Conservation (phyloP, 2,113 vertebrate species). For the Rutilus rutilus region DNA sequence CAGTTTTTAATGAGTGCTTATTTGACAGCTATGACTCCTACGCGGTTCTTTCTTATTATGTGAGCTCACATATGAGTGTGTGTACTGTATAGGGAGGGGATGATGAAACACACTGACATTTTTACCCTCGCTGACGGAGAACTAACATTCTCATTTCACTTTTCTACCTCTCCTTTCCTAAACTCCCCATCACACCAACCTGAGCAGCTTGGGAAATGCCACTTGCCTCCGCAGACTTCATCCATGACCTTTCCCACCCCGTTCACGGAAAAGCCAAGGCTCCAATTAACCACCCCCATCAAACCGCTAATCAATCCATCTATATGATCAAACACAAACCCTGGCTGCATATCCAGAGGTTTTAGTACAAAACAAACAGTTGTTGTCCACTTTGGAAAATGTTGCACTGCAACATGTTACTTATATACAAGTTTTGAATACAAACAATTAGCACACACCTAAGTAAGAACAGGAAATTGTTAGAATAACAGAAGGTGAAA, state of each 20-base stretch:
- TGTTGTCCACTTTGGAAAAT: neutral
- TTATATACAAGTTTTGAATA: neutral
- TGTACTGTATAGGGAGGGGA: slow-evolving; percentile 3
- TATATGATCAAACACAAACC: slow-evolving; percentile 13
- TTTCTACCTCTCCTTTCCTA: neutral
- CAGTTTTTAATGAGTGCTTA: slow-evolving; percentile 37
- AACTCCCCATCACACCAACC: neutral
- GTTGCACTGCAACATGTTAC: neutral
- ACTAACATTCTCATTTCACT: slow-evolving; percentile 21
- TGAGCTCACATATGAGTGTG: slow-evolving; percentile 15
- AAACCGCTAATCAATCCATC: slow-evolving; percentile 12
- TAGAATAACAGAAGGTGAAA: slow-evolving; percentile 1
- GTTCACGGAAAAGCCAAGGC: neutral
- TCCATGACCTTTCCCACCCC: slow-evolving; percentile 22
- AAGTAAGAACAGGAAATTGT: neutral
- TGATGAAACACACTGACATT: slow-evolving; percentile 50
- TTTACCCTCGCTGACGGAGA: slow-evolving; percentile 27
- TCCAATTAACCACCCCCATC: slow-evolving; percentile 4
- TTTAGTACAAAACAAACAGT: neutral
- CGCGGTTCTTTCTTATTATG: neutral
- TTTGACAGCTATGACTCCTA: slow-evolving; percentile 30
- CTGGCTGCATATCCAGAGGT: neutral
- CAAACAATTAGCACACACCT: neutral
- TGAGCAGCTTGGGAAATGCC: slow-evolving; percentile 10
- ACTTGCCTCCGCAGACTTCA: slow-evolving; percentile 1